Evolutionary conservation across 2,113 vertebrate genomes (phyloP), one percentile per base, ranked within the genome.

Genomic region (Pungitius pungitius): DNA sequence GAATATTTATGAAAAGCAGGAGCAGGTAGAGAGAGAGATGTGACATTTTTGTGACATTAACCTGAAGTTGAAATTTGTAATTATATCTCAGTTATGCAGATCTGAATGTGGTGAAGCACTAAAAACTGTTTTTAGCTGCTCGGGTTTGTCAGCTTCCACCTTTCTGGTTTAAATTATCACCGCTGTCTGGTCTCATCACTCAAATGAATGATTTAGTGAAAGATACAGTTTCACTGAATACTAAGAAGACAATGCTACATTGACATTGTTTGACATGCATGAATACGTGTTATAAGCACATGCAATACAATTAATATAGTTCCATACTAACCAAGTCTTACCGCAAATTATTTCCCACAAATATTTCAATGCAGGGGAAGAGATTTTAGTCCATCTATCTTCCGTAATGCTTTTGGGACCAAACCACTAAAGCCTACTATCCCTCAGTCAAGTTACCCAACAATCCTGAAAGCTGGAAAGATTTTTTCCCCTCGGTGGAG

Each of bases 371-470:
- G 18, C 27, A 37, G 30, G 20, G 17, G 58, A 49, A 79, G 15
- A 15, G 20, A 47, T 27, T 79, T 22, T 42, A 37, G 56, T 42
- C 14, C 37, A 72, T 77, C 54, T 56, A 7, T 22, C 40, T 69
- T 17, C 70, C 70, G 84, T 58, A 69, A 66, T 54, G 63, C 75
- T 72, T 61, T 65, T 47, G 18, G 54, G 75, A 52, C 49, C 39
- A 55, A 75, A 79, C 42, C 24, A 65, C 35, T 70, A 61, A 71
- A 45, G 60, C 67, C 54, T 10, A 2, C 65, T 33, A 69, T 79
- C 72, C 75, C 59, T 79, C 43, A 55, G 45, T 77, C 68, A 71
- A 63, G 68, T 76, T 77, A 74, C 37, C 65, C 15, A 11, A 42
- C 56, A 55, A 35, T 55, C 62, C 3, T 13, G 40, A 66, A 57